A percentile compares a stretch with the other conserved stretches of the same genome.
phyloP scores from a whole-genome alignment of 2,888 invertebrate species.

The Argyra leucocephala region DNA sequence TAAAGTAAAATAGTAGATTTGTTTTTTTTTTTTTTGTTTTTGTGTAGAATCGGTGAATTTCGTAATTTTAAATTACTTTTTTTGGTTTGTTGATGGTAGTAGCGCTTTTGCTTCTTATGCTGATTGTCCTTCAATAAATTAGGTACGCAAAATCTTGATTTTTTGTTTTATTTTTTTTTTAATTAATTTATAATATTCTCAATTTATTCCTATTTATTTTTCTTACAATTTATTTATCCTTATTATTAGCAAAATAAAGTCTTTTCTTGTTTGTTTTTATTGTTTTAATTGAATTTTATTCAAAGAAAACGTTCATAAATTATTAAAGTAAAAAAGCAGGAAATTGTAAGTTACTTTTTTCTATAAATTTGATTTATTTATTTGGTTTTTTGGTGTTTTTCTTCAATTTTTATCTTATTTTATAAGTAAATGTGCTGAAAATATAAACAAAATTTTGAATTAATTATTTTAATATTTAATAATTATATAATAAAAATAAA shows the following conservation, averaged over 20 bases:
- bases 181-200: background rate
- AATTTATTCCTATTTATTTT: background rate
- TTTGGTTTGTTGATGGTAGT: background rate
- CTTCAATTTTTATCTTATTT: background rate
- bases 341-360: background rate
- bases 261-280: background rate
- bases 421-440: background rate
- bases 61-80: background rate
- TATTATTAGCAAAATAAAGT: slow-evolving; percentile 2
- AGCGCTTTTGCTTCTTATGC: background rate
- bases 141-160: slow-evolving; percentile 6
- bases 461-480: too few relatives aligned
- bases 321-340: background rate
- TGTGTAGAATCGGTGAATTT: background rate
- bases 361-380: background rate
- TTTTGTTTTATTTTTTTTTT: background rate
- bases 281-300: background rate
- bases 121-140: background rate
- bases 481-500: too few relatives aligned
- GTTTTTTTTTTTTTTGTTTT: background rate
- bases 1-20: too few relatives aligned
- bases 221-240: background rate
- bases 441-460: background rate
- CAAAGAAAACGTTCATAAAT: background rate
- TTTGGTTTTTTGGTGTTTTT: background rate